Evolutionary conservation across 2,113 vertebrate species (phyloP).

Genomic region (Variabilichromis moorii): DNA sequence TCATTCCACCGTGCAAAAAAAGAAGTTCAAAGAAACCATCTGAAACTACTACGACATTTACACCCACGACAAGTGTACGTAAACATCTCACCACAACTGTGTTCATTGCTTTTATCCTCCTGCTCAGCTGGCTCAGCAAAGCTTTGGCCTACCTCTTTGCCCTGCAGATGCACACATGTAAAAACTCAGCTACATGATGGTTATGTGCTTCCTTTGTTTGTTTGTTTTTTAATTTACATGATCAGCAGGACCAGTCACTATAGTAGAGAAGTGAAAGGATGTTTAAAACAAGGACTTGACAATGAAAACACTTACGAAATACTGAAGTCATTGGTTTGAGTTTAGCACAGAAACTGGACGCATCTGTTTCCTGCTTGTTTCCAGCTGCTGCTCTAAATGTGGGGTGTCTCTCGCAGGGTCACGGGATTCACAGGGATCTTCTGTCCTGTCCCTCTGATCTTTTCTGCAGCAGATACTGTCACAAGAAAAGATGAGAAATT

Average conservation of each 20-base stretch:
- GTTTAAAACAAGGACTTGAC: not conserved
- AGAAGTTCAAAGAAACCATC: not conserved
- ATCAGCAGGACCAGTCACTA: not conserved
- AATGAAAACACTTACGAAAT: not conserved
- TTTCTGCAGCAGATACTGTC: not conserved
- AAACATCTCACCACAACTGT: not conserved
- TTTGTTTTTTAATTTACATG: not conserved
- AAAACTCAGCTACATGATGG: not conserved
- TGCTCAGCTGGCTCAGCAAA: not conserved
- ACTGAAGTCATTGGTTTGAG: not conserved
- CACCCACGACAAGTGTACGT: not conserved
- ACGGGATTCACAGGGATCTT: not conserved
- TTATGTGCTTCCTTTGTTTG: not conserved
- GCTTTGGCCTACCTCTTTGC: not conserved
- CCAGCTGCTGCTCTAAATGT: constrained; percentile 10
- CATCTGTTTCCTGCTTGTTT: not conserved
- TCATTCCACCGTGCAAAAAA: not conserved
- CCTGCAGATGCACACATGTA: not conserved
- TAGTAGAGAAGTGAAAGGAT: not conserved
- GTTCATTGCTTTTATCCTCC: not conserved
- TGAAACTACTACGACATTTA: not conserved
- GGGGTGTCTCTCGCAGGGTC: constrained; percentile 25
- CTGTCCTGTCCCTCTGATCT: not conserved
- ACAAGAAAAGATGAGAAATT: not conserved
- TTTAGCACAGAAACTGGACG: not conserved